These are phyloP conservation scores for Motacilla alba DNA, from an alignment of 2,113 vertebrate genomes.

Conservation along the genomic window DNA sequence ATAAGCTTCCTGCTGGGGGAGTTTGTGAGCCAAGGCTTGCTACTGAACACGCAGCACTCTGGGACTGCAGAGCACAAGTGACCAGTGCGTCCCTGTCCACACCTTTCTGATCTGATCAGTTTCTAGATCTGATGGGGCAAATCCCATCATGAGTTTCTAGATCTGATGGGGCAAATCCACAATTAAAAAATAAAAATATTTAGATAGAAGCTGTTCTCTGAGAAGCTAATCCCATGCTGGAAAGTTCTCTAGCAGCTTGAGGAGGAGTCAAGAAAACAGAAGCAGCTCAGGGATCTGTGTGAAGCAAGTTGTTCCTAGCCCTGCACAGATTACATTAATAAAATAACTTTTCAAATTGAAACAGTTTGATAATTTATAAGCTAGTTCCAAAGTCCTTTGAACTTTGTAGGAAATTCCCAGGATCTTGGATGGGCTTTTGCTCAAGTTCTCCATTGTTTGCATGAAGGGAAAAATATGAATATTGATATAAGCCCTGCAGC, in stretches of 20 bases:
- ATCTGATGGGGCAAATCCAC: background rate
- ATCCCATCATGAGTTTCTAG: background rate
- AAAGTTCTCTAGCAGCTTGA: background rate
- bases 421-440: background rate
- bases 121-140: background rate
- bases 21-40: constrained; percentile 10
- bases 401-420: background rate
- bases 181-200: background rate
- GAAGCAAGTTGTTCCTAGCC: background rate
- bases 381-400: background rate
- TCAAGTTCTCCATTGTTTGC: background rate
- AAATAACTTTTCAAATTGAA: background rate
- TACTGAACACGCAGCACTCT: background rate
- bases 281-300: background rate
- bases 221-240: background rate
- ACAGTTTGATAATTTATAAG: background rate
- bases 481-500: background rate
- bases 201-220: background rate
- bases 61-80: background rate
- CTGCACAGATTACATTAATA: background rate
- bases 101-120: background rate
- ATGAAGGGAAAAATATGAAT: background rate
- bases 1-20: constrained; percentile 48
- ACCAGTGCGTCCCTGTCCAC: background rate
- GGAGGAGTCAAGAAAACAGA: background rate